Conservation (phyloP, 2,888 invertebrate genomes). For the Gymnosoma rotundatum region DNA sequence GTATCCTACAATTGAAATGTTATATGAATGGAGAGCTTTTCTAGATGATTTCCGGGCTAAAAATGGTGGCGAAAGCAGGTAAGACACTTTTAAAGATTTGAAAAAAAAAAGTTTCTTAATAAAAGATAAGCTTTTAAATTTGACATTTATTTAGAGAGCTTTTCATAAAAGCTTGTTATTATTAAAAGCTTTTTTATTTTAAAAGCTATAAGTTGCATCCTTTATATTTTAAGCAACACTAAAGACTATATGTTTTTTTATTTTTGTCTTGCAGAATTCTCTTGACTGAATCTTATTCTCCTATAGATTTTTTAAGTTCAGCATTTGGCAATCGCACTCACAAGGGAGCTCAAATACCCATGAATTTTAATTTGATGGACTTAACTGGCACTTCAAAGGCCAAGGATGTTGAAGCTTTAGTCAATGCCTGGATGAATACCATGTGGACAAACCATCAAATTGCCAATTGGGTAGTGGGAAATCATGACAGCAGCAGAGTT, state of each 20-base stretch:
- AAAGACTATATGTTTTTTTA: no score
- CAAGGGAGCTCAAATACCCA: conserved; percentile 85
- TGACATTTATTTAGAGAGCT: neutral
- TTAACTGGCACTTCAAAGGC: conserved; percentile 84
- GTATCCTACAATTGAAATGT: conserved; percentile 84
- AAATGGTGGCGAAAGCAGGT: conserved; percentile 73
- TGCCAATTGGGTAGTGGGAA: conserved; percentile 88
- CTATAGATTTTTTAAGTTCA: conserved; percentile 83
- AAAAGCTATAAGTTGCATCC: no score
- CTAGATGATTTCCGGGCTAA: conserved; percentile 82
- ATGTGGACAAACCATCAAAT: conserved; percentile 83
- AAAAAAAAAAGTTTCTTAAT: neutral
- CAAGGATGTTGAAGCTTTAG: conserved; percentile 82
- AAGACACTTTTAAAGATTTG: neutral
- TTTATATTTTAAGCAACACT: no score
- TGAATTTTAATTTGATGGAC: conserved; percentile 85
- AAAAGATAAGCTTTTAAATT: no score
- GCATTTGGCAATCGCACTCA: conserved; percentile 84
- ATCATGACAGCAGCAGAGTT: conserved; percentile 86
- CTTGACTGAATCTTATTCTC: conserved; percentile 84
- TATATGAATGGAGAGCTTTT: conserved; percentile 84
- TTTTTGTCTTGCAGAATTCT: conserved; percentile 46
- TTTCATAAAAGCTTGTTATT: neutral
- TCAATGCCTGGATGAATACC: conserved; percentile 84
- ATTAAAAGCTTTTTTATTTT: no score